Conservation (phyloP, 2,797 vertebrate genomes). For the Loris lydekkerianus region DNA sequence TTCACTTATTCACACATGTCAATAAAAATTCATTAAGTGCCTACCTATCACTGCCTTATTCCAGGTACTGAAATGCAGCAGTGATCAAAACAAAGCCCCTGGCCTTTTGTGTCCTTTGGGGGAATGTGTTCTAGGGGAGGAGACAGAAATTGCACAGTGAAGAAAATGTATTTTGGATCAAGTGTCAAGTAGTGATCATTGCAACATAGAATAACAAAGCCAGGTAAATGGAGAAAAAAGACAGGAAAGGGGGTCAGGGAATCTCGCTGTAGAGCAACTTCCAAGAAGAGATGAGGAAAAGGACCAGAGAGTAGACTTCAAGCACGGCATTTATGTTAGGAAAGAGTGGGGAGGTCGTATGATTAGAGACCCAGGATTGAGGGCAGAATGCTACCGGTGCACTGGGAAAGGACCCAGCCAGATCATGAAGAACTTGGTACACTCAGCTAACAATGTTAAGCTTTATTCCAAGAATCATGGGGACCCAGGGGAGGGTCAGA, state of each 20-base stretch:
- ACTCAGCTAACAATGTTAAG: background rate
- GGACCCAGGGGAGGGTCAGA: rapidly evolving
- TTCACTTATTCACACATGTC: background rate
- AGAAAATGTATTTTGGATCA: background rate
- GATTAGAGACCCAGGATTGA: rapidly evolving
- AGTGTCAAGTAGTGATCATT: background rate
- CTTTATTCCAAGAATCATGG: background rate
- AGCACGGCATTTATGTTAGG: background rate
- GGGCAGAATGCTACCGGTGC: too few species aligned
- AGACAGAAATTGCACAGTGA: background rate
- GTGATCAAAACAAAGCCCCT: background rate
- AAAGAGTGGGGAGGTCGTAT: background rate
- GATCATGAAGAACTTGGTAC: rapidly evolving
- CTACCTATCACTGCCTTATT: background rate
- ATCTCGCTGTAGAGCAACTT: background rate
- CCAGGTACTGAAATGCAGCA: background rate
- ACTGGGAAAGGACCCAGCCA: background rate
- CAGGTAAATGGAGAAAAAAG: background rate
- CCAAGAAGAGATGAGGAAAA: background rate
- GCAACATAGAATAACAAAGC: background rate
- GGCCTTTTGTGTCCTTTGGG: background rate
- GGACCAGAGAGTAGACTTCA: background rate
- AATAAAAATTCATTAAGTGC: background rate
- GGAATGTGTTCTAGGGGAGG: background rate
- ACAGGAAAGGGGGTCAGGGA: rapidly evolving